A percentile compares a stretch with the other conserved stretches of the same genome.
Evolutionary conservation across 2,113 vertebrate species (phyloP).

Genomic region (Syrrhaptes paradoxus): DNA sequence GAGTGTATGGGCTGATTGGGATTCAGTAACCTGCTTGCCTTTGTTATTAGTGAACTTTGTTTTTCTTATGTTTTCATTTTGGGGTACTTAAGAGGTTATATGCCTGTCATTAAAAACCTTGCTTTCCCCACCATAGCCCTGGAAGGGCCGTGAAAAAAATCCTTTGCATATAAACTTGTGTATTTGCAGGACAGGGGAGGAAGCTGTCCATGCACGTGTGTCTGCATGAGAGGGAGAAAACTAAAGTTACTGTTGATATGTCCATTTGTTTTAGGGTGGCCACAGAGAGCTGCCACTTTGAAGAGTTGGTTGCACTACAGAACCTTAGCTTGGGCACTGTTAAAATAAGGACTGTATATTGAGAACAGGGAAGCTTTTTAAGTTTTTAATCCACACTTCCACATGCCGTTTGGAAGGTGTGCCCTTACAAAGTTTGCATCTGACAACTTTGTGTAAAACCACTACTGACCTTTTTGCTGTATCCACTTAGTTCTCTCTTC

Average conservation of each 20-base stretch:
- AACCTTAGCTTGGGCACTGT: conserved; percentile 64
- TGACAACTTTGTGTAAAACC: conserved; percentile 69
- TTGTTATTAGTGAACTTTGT: conserved; percentile 40
- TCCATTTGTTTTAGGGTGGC: conserved; percentile 45
- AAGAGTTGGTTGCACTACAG: conserved; percentile 73
- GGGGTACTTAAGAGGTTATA: conserved; percentile 41
- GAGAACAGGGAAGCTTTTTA: conserved; percentile 55
- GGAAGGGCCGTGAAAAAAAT: background rate
- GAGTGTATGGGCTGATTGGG: background rate
- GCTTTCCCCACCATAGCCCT: conserved; percentile 17
- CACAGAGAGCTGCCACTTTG: conserved; percentile 13
- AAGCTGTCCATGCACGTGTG: background rate
- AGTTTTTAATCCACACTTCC: conserved; percentile 40
- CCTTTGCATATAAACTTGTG: conserved; percentile 2
- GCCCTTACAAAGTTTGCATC: conserved; percentile 31
- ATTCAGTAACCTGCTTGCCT: conserved; percentile 48
- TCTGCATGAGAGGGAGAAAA: background rate
- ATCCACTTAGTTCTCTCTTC: conserved; percentile 51
- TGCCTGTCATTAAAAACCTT: conserved; percentile 35
- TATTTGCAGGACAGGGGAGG: conserved; percentile 25
- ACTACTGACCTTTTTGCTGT: conserved; percentile 77
- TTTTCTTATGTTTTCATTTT: conserved; percentile 40
- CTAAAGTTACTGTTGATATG: conserved; percentile 8
- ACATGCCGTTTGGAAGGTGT: conserved; percentile 15
- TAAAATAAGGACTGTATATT: conserved; percentile 67